A percentile compares a stretch with the other conserved stretches of the same genome.
Conservation (phyloP, 2,113 vertebrate species). For the Halichoeres trimaculatus region DNA sequence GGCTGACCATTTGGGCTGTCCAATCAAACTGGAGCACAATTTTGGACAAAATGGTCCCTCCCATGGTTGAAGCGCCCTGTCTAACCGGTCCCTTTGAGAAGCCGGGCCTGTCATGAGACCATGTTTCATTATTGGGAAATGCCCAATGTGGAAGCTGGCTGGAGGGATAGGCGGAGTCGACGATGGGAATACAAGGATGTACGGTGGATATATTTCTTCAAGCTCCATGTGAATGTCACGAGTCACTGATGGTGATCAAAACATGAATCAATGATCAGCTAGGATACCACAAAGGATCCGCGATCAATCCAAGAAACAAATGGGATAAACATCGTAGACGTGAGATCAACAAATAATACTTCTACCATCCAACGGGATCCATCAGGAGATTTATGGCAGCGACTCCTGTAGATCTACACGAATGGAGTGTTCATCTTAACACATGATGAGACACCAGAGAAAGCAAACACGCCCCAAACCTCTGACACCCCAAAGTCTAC, state of each 20-base stretch:
- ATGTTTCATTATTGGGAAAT: slow-evolving; percentile 22
- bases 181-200: slow-evolving; percentile 28
- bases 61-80: slow-evolving; percentile 55
- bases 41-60: slow-evolving; percentile 64
- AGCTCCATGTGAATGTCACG: slow-evolving; percentile 1
- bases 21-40: slow-evolving; percentile 58
- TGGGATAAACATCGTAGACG: slow-evolving; percentile 16
- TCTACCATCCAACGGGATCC: slow-evolving; percentile 14
- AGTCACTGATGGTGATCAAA: slow-evolving; percentile 11
- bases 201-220: slow-evolving; percentile 29
- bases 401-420: slow-evolving; percentile 11
- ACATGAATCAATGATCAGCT: not conserved
- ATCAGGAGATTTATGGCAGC: slow-evolving; percentile 5
- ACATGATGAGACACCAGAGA: not conserved
- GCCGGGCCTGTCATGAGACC: slow-evolving; percentile 33
- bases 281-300: slow-evolving; percentile 2
- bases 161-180: slow-evolving; percentile 12
- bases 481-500: not conserved
- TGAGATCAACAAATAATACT: slow-evolving; percentile 1
- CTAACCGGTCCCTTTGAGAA: slow-evolving; percentile 42
- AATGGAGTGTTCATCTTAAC: not conserved
- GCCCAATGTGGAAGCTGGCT: slow-evolving; percentile 7
- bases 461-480: slow-evolving; percentile 15
- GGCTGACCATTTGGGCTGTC: slow-evolving; percentile 68
- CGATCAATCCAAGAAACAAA: slow-evolving; percentile 8